Conservation (phyloP, 2,888 invertebrate genomes). For the Trissolcus japonicus region DNA sequence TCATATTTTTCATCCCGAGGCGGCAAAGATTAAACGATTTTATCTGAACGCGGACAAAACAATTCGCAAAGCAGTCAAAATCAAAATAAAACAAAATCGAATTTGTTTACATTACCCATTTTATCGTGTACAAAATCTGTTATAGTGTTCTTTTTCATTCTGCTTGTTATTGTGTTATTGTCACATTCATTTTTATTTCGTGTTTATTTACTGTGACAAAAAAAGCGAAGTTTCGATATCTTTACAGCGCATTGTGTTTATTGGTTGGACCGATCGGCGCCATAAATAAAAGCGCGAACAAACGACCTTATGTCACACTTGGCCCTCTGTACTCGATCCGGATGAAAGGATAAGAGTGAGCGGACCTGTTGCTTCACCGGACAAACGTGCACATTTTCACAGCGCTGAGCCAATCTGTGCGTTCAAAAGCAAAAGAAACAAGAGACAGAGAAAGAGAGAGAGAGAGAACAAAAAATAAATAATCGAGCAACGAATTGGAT, state of each 20-base stretch:
- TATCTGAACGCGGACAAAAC: too few relatives aligned
- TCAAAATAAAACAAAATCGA: too few relatives aligned
- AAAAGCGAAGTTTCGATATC: background rate
- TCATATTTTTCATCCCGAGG: too few relatives aligned
- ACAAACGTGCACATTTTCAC: too few relatives aligned
- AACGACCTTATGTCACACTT: slow-evolving; percentile 23
- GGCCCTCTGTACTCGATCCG: slow-evolving; percentile 2
- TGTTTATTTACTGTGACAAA: background rate
- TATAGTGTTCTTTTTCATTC: too few relatives aligned
- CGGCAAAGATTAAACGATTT: too few relatives aligned
- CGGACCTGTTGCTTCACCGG: slow-evolving; percentile 41
- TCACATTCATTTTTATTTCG: background rate
- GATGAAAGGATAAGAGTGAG: slow-evolving; percentile 17
- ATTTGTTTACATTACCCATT: too few relatives aligned
- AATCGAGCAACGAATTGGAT: slow-evolving; percentile 15
- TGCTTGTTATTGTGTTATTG: too few relatives aligned
- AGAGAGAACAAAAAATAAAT: background rate
- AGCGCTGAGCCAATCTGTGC: background rate
- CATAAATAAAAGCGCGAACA: slow-evolving; percentile 2
- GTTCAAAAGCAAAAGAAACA: background rate
- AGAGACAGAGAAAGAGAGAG: background rate
- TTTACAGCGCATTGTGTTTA: slow-evolving; percentile 13
- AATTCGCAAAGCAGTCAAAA: too few relatives aligned
- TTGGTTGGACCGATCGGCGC: slow-evolving; percentile 11
- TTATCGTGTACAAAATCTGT: too few relatives aligned